phyloP scores from a whole-genome alignment of 2,888 invertebrate species.

The Buathra laborator region DNA sequence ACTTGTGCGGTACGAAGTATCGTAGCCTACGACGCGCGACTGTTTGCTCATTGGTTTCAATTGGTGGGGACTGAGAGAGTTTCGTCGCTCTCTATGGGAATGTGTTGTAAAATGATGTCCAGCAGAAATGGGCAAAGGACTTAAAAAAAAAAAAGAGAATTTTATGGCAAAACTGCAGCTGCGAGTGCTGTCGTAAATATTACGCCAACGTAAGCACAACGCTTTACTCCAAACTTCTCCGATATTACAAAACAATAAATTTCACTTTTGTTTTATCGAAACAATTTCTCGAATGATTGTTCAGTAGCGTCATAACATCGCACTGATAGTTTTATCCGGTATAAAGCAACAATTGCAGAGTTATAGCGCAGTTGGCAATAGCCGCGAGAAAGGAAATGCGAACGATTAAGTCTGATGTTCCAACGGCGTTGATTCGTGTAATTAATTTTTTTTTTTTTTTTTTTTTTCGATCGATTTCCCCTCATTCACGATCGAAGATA shows the following conservation, averaged over 20 bases:
- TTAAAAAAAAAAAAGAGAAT: slow-evolving; percentile 27
- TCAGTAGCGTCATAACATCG: background rate
- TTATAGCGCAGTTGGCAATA: background rate
- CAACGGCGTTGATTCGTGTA: background rate
- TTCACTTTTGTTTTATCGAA: slow-evolving; percentile 12
- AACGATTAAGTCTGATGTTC: background rate
- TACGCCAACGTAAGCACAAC: slow-evolving; percentile 13
- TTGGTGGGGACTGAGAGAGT: slow-evolving; percentile 29
- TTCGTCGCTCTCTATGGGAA: slow-evolving; percentile 12
- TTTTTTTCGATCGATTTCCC: background rate
- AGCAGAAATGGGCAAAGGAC: slow-evolving; percentile 25
- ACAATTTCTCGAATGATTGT: slow-evolving; percentile 4
- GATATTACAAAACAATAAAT: slow-evolving; percentile 35
- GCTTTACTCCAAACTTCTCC: background rate
- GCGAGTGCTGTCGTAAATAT: background rate
- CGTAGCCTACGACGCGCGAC: slow-evolving; percentile 23
- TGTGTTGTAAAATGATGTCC: slow-evolving; percentile 21
- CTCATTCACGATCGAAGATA: slow-evolving; percentile 8
- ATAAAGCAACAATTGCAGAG: background rate
- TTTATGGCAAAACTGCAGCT: background rate
- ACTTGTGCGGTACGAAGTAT: slow-evolving; percentile 28
- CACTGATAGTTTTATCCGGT: background rate
- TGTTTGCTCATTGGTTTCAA: slow-evolving; percentile 56
- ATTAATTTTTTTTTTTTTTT: background rate
- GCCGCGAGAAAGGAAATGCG: background rate